Conservation (phyloP, 53 echinoderm and acorn worm species). For the Antedon mediterranea region DNA sequence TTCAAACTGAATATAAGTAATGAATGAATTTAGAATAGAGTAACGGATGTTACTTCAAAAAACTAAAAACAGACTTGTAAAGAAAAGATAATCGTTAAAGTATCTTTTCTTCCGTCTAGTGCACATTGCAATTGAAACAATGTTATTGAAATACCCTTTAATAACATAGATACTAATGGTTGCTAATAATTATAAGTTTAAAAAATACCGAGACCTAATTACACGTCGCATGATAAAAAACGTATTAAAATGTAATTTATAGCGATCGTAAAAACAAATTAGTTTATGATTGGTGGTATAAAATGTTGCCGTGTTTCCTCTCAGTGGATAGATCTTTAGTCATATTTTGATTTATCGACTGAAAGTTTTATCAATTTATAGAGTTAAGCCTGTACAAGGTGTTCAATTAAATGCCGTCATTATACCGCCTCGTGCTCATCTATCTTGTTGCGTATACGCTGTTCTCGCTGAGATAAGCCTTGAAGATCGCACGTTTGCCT, state of each 20-base stretch:
- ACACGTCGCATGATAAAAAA: background rate
- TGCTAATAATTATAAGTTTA: too few relatives aligned
- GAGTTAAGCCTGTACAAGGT: background rate
- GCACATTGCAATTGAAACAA: background rate
- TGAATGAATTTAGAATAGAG: too few relatives aligned
- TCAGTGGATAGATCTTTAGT: background rate
- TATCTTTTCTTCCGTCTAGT: too few relatives aligned
- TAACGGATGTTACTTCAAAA: too few relatives aligned
- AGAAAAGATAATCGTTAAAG: too few relatives aligned
- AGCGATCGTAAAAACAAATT: background rate
- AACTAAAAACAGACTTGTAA: too few relatives aligned
- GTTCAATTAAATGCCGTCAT: background rate
- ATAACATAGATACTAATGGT: background rate
- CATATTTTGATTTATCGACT: background rate
- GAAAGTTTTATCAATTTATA: background rate
- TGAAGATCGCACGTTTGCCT: too few relatives aligned
- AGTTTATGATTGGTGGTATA: background rate
- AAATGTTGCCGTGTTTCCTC: background rate
- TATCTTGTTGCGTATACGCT: too few relatives aligned
- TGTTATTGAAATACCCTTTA: background rate
- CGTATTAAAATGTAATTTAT: background rate
- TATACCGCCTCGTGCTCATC: too few relatives aligned
- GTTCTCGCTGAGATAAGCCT: too few relatives aligned
- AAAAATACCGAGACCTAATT: background rate
- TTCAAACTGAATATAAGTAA: too few relatives aligned